Conservation (phyloP, 2,888 invertebrate genomes). For the Notodromas monacha region DNA sequence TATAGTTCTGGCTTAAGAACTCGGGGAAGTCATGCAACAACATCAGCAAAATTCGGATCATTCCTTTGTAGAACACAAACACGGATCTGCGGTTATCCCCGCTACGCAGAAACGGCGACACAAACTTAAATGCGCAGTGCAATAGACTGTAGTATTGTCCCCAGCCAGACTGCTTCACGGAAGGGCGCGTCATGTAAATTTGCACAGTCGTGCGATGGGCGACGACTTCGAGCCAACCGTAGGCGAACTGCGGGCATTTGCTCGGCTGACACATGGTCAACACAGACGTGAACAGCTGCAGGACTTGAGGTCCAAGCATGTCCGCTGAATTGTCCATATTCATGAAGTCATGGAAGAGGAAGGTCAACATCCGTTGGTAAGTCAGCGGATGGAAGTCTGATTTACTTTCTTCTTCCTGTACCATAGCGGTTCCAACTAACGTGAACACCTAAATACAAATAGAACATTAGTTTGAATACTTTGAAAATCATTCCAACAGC, state of each 20-base stretch:
- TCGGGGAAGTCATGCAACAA: conserved; percentile 95
- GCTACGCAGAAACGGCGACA: conserved; percentile 84
- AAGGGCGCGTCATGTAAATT: conserved; percentile 72
- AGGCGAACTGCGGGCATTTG: conserved; percentile 86
- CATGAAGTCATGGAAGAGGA: conserved; percentile 81
- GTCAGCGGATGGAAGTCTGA: conserved; percentile 83
- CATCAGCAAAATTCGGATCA: conserved; percentile 66
- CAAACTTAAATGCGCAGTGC: conserved; percentile 76
- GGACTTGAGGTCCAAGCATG: conserved; percentile 72
- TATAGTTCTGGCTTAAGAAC: conserved; percentile 94
- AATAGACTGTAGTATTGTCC: conserved; percentile 84
- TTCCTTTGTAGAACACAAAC: conserved; percentile 74
- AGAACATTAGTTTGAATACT: too few relatives aligned
- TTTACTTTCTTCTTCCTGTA: conserved; percentile 72
- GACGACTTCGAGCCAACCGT: conserved; percentile 89
- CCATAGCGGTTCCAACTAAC: conserved; percentile 72
- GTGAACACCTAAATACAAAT: too few relatives aligned
- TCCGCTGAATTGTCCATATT: too few relatives aligned
- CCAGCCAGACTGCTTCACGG: conserved; percentile 87
- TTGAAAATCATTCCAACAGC: too few relatives aligned
- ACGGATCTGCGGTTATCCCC: conserved; percentile 82
- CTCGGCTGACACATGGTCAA: too few relatives aligned
- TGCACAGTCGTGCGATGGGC: too few relatives aligned
- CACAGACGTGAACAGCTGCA: too few relatives aligned
- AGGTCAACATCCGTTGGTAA: conserved; percentile 81